Percentiles rank a stretch among this genome's conserved stretches.
Evolutionary conservation across 2,888 invertebrate species (phyloP).

Genomic region (Rhabditoides inermis): DNA sequence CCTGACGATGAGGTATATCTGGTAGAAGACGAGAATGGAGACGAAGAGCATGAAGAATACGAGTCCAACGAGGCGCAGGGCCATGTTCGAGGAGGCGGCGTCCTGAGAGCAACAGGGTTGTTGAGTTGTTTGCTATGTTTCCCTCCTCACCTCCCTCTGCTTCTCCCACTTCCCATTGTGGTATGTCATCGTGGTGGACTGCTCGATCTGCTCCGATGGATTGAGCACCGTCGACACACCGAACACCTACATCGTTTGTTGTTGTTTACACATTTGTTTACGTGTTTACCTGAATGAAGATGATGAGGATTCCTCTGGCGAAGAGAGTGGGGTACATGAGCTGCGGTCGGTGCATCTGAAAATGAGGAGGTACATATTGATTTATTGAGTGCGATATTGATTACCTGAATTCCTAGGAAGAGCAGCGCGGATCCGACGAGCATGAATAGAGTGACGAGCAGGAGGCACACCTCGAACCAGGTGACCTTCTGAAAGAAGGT

Average conservation of each 20-base stretch:
- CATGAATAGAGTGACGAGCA: slow-evolving; percentile 21
- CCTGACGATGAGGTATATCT: slow-evolving; percentile 39
- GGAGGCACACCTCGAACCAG: slow-evolving; percentile 21
- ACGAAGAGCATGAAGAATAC: slow-evolving; percentile 41
- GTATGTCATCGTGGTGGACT: too few relatives aligned
- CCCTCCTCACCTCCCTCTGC: too few relatives aligned
- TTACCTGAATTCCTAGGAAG: slow-evolving; percentile 14
- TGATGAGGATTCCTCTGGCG: slow-evolving; percentile 29
- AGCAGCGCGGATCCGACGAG: slow-evolving; percentile 26
- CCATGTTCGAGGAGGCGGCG: slow-evolving; percentile 26
- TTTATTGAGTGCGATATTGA: too few relatives aligned
- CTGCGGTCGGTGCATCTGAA: slow-evolving; percentile 19
- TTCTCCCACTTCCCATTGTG: too few relatives aligned
- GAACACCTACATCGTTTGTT: too few relatives aligned
- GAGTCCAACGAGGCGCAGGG: slow-evolving; percentile 33
- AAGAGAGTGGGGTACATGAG: slow-evolving; percentile 39
- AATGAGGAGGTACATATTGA: too few relatives aligned
- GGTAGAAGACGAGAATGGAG: slow-evolving; percentile 36
- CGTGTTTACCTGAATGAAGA: slow-evolving; percentile 40
- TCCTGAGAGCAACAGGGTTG: too few relatives aligned
- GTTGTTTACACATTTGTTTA: too few relatives aligned
- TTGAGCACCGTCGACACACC: too few relatives aligned
- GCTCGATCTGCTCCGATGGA: too few relatives aligned
- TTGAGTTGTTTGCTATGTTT: too few relatives aligned
- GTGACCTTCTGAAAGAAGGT: slow-evolving; percentile 1